Conservation (phyloP, 2,888 invertebrate genomes). For the Macrosiphum euphorbiae region DNA sequence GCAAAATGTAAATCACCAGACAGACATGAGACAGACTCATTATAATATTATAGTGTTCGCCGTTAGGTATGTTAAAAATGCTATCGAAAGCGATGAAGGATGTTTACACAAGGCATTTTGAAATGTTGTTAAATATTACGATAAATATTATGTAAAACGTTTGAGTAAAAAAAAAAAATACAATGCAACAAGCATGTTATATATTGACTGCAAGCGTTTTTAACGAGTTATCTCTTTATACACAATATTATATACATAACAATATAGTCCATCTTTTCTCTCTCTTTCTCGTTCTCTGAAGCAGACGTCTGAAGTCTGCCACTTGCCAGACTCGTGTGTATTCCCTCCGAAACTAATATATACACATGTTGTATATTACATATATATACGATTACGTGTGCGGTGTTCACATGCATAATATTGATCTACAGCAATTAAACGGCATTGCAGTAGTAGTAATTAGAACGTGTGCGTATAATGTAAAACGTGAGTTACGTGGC, state of each 20-base stretch:
- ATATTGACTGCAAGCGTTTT: conserved; percentile 38
- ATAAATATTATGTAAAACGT: conserved; percentile 40
- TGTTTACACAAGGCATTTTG: neutral
- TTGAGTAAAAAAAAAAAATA: neutral
- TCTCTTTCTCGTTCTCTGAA: neutral
- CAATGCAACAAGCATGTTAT: neutral
- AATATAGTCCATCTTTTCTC: neutral
- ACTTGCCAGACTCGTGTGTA: neutral
- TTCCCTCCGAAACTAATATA: neutral
- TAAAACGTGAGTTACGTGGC: conserved; percentile 30
- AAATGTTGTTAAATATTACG: conserved; percentile 1
- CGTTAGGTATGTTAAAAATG: neutral
- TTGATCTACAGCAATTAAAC: conserved; percentile 43
- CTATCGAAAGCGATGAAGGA: neutral
- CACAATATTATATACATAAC: neutral
- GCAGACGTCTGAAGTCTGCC: neutral
- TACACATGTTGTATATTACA: neutral
- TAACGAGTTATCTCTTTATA: conserved; percentile 36
- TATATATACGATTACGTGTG: neutral
- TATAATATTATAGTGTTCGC: neutral
- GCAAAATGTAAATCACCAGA: neutral
- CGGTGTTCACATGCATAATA: neutral
- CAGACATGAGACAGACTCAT: neutral
- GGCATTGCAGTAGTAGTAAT: conserved; percentile 42
- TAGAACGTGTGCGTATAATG: conserved; percentile 24